These are phyloP conservation scores for Campylomormyrus tamandua DNA, from an alignment of 2,113 vertebrate genomes.

Conservation along the genomic window DNA sequence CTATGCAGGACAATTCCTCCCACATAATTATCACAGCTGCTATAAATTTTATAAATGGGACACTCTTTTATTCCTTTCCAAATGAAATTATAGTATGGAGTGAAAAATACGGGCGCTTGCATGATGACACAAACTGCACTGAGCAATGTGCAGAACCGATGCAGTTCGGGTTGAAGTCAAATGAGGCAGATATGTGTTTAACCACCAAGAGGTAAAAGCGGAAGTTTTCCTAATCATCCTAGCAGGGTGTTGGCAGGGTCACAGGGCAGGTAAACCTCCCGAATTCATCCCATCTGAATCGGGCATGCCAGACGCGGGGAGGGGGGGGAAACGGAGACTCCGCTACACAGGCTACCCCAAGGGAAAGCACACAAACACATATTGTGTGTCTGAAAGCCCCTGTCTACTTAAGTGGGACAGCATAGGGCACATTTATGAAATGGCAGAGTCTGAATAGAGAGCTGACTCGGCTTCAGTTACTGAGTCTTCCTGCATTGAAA, in stretches of 20 bases:
- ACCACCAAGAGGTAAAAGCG: not conserved
- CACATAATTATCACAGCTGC: conserved; percentile 27
- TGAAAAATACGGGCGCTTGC: conserved; percentile 33
- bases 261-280: not conserved
- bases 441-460: not conserved
- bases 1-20: conserved; percentile 41
- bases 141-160: not conserved
- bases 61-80: conserved; percentile 26
- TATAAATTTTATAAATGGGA: conserved; percentile 12
- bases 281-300: not conserved
- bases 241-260: not conserved
- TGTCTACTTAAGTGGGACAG: not conserved
- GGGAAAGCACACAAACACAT: not conserved
- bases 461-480: not conserved
- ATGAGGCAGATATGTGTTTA: conserved; percentile 27
- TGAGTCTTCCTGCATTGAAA: not conserved
- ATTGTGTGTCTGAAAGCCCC: not conserved
- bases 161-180: conserved; percentile 41
- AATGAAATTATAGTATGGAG: conserved; percentile 29
- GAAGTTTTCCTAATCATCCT: not conserved
- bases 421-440: not conserved
- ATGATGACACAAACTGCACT: conserved; percentile 40
- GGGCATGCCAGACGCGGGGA: not conserved
- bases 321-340: not conserved
- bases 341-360: not conserved